Evolutionary conservation across 2,888 invertebrate species (phyloP), one percentile per base, ranked within the genome.

Genomic region (Phyllotreta striolata): DNA sequence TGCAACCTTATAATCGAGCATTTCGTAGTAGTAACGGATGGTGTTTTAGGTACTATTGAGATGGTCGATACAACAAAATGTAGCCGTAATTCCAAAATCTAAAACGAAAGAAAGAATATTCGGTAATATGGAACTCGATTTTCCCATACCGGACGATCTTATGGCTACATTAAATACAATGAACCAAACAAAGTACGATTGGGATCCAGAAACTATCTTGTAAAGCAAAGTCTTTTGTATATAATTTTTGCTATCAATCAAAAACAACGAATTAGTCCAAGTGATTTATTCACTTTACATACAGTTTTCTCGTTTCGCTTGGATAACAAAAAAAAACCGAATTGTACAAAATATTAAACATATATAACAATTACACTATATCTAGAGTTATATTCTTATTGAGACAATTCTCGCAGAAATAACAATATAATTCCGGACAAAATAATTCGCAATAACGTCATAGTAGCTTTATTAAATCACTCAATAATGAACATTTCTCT

Each of bases 51-150:
- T 93, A 0, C 79, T 93, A 6, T 82, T 95, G n/a, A 84, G 85
- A 44, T 95, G 93, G 93, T 89, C 91, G 1, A 73, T 91, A 8
- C 90, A 92, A 76, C 89, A 89, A 77, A 85, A 85, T 62, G 85
- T 93, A 66, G 89, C 86, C 35, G 83, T 91, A 0, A 88, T 91
- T 65, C 89, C 90, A 0, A 90, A 89, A 78, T 87, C 90, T 0
- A 80, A 83, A 0, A 83, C 85, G n/a, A 80, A 81, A 24, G 77
- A 80, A 10, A 87, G 87, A 58, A 87, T 91, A 24, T 78, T 79
- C 63, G 82, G 86, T 58, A 90, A 91, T 73, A 82, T 86, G 49
- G 72, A 84, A 14, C 73, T 90, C 6, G 82, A 89, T 74, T 89
- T 90, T 74, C 76, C 74, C 2, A 83, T 91, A 41, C 77, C 84